Base-by-base conservation (phyloP, 37 sponge, comb jelly and placozoan genomes). In the Petrosia ficiformis region DNA sequence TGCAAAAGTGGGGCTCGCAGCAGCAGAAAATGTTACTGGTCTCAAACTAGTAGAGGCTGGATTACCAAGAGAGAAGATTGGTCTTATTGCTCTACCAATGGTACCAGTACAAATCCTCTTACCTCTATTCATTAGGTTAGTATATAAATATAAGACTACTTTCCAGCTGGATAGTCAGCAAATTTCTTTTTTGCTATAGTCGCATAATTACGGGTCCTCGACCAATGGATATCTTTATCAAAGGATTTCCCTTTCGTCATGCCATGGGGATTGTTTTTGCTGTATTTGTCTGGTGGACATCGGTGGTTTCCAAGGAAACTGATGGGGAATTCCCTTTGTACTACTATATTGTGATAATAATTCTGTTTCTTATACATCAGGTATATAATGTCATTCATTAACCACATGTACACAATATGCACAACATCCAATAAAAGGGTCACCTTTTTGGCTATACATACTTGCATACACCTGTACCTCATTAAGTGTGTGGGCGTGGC, bases 31-130 rank as follows among this genome's bases (percentile, higher is more conserved):
- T 52, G 74, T 89, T 14, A 83, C 90, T 38, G 95, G 90, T 35
- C 83, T 97, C 44, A 97, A 97, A 67, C 77, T 97, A 57, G 77
- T 97, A 16, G 95, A 94, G 65, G 90, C 90, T n/a, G 98, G 98
- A 0, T 73, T 97, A 0, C 83, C 92, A 32, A 80, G 85, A 59
- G 95, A 97, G 59, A 86, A 71, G 31, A 80, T 97, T 26, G 99
- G 90, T 1, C 74, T 95, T 5, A 69, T 97, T 39, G 96, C 93
- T 65, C 33, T 95, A 0, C 86, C 93, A 19, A 70, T 92, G 57
- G 79, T 92, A 1, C 99, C 99, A 0, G 30, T 97, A 8, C 99
- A 93, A 81, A 86, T 97, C 6, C 22, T 89, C 0, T 54, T 94
- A 16, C 97, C 97, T 0, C 73, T 85, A 59, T 32, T 92, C 35